Evolutionary conservation across 2,797 vertebrate species (phyloP), one percentile per base, ranked within the genome.

Genomic region (Percopsis omiscomaycus): DNA sequence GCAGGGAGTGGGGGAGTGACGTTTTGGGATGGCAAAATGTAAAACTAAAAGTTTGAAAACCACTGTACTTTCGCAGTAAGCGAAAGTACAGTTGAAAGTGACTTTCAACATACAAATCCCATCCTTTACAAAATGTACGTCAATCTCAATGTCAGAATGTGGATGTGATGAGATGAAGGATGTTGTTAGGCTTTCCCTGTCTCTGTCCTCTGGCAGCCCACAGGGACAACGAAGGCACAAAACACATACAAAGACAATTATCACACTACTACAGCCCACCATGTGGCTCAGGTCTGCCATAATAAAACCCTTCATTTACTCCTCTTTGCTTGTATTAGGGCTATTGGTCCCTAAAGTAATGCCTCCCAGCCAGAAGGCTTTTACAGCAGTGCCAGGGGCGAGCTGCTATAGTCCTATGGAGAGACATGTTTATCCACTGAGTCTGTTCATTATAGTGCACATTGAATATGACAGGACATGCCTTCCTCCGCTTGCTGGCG

Each of bases 381-480:
- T 3, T 47, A 28, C 66, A 49, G 51, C 52, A 27, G 63, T 64
- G 64, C 68, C 69, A 60, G 15, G 11, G 22, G 14, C 3, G 46
- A 27, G n/a, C 2, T 9, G 51, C 16, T 32, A 12, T 16, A 52
- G 72, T 68, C 70, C 42, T 55, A 58, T 16, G 59, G 53, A 70
- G 71, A 64, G 53, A 72, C 69, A 77, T 67, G 64, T 71, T 60
- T 66, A 66, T 74, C 67, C 50, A 63, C 67, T 37, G 77, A 64
- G 80, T 72, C 75, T 62, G 92, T 92, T 79, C 86, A 88, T 91
- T 52, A 85, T 92, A 94, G 92, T 94, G 93, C 92, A 94, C 92
- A 86, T 92, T 87, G 88, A 83, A 79, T 92, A 89, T 84, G 89
- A 93, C 79, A 80, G 70, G 78, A 84, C 68, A 55, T 52, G 28